Evolutionary conservation across 2,113 vertebrate genomes (phyloP).

Genomic region (Brachyhypopomus occidentalis): DNA sequence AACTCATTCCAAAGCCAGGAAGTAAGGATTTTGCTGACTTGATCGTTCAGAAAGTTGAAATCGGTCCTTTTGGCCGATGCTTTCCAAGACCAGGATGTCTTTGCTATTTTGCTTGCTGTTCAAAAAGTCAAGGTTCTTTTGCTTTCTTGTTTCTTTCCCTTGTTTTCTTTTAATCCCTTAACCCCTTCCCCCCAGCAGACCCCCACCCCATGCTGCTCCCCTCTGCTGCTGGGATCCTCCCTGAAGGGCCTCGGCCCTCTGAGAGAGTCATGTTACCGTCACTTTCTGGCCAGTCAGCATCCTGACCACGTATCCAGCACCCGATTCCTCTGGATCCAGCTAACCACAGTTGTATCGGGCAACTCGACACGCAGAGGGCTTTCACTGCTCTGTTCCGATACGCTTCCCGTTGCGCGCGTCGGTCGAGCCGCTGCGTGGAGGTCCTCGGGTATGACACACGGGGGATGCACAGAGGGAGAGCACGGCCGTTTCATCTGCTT

Average conservation of each 20-base stretch:
- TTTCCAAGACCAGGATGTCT: neutral
- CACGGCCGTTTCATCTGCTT: constrained; percentile 19
- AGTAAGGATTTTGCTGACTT: neutral
- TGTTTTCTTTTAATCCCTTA: neutral
- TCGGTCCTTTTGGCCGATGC: neutral
- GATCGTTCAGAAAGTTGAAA: neutral
- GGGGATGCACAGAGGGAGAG: constrained; percentile 8
- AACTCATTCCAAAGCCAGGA: neutral
- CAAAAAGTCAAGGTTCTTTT: constrained; percentile 4
- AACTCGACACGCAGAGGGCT: neutral
- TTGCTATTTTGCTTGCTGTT: neutral
- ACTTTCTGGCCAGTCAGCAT: constrained; percentile 30
- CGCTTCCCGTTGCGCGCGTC: neutral
- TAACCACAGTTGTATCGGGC: neutral
- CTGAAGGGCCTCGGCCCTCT: neutral
- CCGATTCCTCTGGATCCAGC: neutral
- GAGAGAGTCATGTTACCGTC: constrained; percentile 13
- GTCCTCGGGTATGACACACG: no score
- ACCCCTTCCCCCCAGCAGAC: neutral
- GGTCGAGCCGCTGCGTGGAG: constrained; percentile 19
- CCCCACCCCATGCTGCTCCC: neutral
- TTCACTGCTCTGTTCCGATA: neutral
- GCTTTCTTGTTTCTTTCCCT: constrained; percentile 1
- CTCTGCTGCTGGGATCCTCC: constrained; percentile 26
- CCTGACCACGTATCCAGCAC: neutral